phyloP scores from a whole-genome alignment of 2,888 invertebrate genomes.

The Drosophila tripunctata region DNA sequence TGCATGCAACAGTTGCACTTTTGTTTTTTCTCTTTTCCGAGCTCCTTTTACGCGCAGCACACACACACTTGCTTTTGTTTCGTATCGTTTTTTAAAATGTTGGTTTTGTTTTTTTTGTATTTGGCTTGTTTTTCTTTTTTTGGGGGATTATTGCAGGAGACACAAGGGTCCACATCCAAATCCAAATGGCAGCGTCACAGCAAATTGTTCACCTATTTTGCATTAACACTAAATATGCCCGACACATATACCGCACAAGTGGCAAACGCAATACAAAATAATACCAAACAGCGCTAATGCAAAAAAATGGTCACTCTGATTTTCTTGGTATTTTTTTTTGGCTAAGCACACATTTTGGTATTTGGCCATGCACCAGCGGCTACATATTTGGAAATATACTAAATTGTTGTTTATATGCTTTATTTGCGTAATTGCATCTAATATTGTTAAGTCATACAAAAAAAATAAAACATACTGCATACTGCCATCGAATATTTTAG shows the following conservation, averaged over 20 bases:
- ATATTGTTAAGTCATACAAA: too few relatives aligned
- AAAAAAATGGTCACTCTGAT: constrained; percentile 38
- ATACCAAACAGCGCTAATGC: background rate
- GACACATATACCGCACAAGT: constrained; percentile 40
- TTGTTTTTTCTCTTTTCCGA: constrained; percentile 14
- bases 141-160: constrained; percentile 45
- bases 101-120: too few relatives aligned
- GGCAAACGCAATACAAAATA: too few relatives aligned
- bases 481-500: too few relatives aligned
- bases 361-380: too few relatives aligned
- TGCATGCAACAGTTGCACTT: constrained; percentile 53
- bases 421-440: too few relatives aligned
- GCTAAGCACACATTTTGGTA: background rate
- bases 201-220: constrained; percentile 56
- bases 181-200: constrained; percentile 62
- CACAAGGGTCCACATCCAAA: constrained; percentile 45
- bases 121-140: constrained; percentile 21
- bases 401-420: too few relatives aligned
- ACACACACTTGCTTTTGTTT: constrained; percentile 34
- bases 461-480: too few relatives aligned
- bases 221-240: constrained; percentile 56
- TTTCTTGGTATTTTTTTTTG: constrained; percentile 7
- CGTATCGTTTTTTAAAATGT: too few relatives aligned
- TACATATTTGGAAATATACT: too few relatives aligned
- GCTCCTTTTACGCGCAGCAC: too few relatives aligned